A percentile compares a stretch with the other conserved stretches of the same genome.
Conservation (phyloP, 2,888 invertebrate species). For the Melangyna quadrimaculata region DNA sequence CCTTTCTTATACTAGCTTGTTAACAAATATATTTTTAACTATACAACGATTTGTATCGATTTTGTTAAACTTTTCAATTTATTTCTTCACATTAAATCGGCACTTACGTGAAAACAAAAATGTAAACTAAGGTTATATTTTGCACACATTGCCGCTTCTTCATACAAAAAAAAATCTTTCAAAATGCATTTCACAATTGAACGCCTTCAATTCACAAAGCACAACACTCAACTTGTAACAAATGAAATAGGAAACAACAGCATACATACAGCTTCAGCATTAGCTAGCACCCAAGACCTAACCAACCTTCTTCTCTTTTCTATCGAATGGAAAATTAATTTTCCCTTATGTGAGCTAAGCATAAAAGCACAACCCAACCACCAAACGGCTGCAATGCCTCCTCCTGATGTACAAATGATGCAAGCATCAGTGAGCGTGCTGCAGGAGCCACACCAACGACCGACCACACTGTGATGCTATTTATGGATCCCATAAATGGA, state of each 20-base stretch:
- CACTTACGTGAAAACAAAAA: conserved; percentile 1
- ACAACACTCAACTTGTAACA: conserved; percentile 57
- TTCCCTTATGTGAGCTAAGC: conserved; percentile 52
- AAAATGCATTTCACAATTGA: conserved; percentile 62
- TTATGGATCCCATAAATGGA: conserved; percentile 17
- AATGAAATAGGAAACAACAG: conserved; percentile 54
- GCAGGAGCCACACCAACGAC: background rate
- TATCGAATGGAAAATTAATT: conserved; percentile 60
- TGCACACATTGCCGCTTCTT: conserved; percentile 45
- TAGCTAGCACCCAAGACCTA: background rate
- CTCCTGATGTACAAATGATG: conserved; percentile 43
- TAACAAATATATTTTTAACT: background rate
- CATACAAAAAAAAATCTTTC: too few species aligned
- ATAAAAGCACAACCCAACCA: conserved; percentile 31
- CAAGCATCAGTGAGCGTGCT: conserved; percentile 38
- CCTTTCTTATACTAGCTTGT: background rate
- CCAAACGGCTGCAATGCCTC: background rate
- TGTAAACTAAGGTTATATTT: conserved; percentile 32
- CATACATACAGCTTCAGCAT: conserved; percentile 21
- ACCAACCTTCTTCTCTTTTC: conserved; percentile 20
- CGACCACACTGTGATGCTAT: conserved; percentile 16
- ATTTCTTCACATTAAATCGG: background rate
- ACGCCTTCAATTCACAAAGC: conserved; percentile 60
- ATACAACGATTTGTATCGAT: background rate
- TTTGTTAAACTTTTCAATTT: background rate